Base-by-base conservation (phyloP, 2,888 invertebrate genomes). In the Thereva unica region DNA sequence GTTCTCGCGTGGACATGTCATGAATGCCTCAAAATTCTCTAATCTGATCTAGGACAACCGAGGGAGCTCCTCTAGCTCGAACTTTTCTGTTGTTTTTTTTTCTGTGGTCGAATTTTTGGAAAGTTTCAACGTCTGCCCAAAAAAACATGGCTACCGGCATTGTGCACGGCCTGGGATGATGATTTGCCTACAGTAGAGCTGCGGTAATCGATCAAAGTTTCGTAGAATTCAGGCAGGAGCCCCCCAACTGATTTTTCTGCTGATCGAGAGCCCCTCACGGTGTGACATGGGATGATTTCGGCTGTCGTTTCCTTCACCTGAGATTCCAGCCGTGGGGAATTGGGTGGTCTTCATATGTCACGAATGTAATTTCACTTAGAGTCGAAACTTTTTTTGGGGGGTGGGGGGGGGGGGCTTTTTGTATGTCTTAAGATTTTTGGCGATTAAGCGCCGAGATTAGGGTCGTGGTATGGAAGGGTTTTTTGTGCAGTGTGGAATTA, bases 271-370 rank as follows among this genome's bases (percentile, higher is more conserved):
- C 45, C 37, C 45, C 37, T 35, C 35, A 45, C 10, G 45, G 10
- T 45, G 37, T 35, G 45, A 37, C 45, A 49, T 49, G n/a, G 5
- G 5, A 23, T 37, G 35, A 45, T 6, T 55, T 57, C 4, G 45
- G 23, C 35, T 52, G 12, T 47, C 35, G 23, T 7, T 52, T 42
- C 40, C 5, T 5, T 42, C 10, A 40, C 8, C 42, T 55, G 40
- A 55, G 34, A 40, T 50, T 41, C 50, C 23, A 50, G 7, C 42
- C 8, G 7, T 38, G 23, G n/a, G 41, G 8, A 12, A 53, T 12
- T 57, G 57, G 57, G 57, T 57, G 57, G 57, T 57, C 57, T 34
- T 34, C 44, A 57, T 57, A 57, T 57, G 57, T 57, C 57, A 45
- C 45, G 55, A 57, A 34, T 42, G 44, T 45, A 44, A 57, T 57